Base-by-base conservation (phyloP, 2,113 vertebrate genomes). In the Entelurus aequoreus region DNA sequence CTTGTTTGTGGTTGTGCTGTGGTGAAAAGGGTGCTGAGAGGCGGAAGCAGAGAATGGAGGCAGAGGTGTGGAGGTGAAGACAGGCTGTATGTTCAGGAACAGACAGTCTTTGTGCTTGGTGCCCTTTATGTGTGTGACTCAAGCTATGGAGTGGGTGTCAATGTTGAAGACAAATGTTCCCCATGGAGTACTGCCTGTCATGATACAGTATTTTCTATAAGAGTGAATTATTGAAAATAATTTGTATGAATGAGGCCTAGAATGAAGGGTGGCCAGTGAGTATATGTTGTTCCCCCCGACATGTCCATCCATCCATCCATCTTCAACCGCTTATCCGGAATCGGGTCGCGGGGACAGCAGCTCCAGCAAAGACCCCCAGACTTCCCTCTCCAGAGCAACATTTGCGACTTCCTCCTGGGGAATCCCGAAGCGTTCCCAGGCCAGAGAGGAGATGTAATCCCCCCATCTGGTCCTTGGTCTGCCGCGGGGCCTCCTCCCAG, bases 41-140 rank as follows among this genome's bases (percentile, higher is more conserved):
- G 62, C 59, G 69, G 64, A 86, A 84, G 79, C 77, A 78, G 68
- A 76, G 80, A 82, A 62, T 72, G 77, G 81, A 84, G 78, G 72
- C 72, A 72, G 79, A 86, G 83, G 87, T 87, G 85, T 86, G 77
- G 80, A 85, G 75, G 84, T 84, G 85, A 80, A 79, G 84, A 87
- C 84, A 86, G 62, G 73, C 79, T 71, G 65, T 76, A 80, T 58
- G 21, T 71, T 72, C 68, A 78, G 76, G 81, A 82, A 88, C 85
- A 88, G 75, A 68, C 77, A 28, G 73, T 68, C 82, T 85, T 87
- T 88, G 82, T 84, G 82, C 75, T 60, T 40, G 52, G 64, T 61
- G 77, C 54, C 15, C 53, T 51, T 46, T 12, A 53, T 72, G 65
- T 72, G 67, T 74, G 59, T 76, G 81, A 68, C 64, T 65, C 28